Conservation (phyloP, 2,113 vertebrate species). For the Cynoglossus semilaevis region DNA sequence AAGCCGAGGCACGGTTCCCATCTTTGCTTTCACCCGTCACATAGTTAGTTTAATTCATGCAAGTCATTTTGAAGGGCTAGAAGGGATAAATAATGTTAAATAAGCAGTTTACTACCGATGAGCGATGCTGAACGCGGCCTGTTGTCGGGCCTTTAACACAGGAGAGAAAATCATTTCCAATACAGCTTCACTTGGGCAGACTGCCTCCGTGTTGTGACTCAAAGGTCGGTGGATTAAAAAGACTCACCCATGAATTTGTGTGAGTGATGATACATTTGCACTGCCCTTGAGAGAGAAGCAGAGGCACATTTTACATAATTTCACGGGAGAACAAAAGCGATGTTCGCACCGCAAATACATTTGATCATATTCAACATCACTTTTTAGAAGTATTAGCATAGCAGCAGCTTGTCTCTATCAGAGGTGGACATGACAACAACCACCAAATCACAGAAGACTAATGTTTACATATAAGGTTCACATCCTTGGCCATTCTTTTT, state of each 20-base stretch:
- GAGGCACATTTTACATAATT: conserved; percentile 47
- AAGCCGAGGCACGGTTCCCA: conserved; percentile 9
- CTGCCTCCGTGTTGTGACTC: conserved; percentile 29
- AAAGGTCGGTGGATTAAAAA: conserved; percentile 55
- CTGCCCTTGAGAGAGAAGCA: conserved; percentile 39
- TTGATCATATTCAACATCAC: conserved; percentile 6
- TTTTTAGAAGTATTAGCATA: background rate
- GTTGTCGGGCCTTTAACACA: conserved; percentile 3
- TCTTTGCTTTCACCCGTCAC: conserved; percentile 28
- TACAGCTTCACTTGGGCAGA: conserved; percentile 13
- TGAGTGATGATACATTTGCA: conserved; percentile 37
- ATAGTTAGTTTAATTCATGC: conserved; percentile 33
- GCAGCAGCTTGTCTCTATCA: too few relatives aligned
- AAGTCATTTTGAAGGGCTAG: conserved; percentile 18
- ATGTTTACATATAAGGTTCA: too few relatives aligned
- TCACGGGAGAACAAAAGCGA: conserved; percentile 13
- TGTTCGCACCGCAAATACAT: background rate
- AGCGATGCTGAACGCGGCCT: conserved; percentile 9
- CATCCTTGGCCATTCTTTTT: too few relatives aligned
- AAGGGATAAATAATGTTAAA: conserved; percentile 32
- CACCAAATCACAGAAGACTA: too few relatives aligned
- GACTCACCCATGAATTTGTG: conserved; percentile 45
- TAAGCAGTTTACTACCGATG: conserved; percentile 1
- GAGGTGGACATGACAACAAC: too few relatives aligned
- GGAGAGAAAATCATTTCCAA: conserved; percentile 25